Evolutionary conservation across 2,113 vertebrate genomes (phyloP).

Genomic region (Grantiella picta): DNA sequence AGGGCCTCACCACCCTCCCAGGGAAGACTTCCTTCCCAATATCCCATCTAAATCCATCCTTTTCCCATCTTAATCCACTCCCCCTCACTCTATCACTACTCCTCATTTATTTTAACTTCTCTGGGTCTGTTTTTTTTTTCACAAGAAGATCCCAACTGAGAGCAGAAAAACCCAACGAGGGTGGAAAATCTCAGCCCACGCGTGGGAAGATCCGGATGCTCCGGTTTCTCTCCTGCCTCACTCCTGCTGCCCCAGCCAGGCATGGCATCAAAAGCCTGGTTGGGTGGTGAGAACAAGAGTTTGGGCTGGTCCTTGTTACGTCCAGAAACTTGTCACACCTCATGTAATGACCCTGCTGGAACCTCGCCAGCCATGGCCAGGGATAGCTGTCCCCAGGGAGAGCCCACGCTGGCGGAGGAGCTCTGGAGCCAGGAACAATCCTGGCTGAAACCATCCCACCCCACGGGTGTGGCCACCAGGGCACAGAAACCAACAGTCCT

Average conservation of each 20-base stretch:
- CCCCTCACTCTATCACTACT: neutral
- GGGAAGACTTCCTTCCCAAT: neutral
- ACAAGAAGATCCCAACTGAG: neutral
- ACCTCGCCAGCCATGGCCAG: neutral
- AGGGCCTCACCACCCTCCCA: accelerated
- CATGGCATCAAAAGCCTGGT: accelerated
- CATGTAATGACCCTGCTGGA: constrained; percentile 1
- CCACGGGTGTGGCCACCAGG: neutral
- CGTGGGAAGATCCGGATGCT: neutral
- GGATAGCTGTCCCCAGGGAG: neutral
- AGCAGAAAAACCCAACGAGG: neutral
- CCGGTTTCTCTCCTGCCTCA: neutral
- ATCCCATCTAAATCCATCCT: neutral
- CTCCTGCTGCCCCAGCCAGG: neutral
- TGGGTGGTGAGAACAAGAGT: neutral
- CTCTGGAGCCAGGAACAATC: neutral
- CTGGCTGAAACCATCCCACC: neutral
- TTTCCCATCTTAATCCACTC: neutral
- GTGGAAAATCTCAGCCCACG: neutral
- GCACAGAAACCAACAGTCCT: neutral
- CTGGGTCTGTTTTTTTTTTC: neutral
- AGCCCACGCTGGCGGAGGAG: neutral
- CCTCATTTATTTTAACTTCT: neutral
- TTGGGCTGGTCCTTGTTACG: neutral
- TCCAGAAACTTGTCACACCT: constrained; percentile 56